Conservation (phyloP, 2,888 invertebrate species). For the Dicyrtomina minuta region DNA sequence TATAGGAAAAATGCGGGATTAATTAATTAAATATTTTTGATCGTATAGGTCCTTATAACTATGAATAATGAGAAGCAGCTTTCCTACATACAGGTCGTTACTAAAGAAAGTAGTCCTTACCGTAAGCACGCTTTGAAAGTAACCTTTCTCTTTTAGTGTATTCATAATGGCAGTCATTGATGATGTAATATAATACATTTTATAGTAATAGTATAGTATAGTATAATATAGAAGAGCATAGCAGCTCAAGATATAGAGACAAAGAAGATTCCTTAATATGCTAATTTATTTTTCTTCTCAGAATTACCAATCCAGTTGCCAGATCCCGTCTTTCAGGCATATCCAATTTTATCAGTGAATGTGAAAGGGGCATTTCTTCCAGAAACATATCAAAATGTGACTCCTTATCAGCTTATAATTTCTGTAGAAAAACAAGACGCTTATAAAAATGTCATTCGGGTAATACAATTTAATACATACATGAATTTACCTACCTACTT, state of each 20-base stretch:
- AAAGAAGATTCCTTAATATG: too few relatives aligned
- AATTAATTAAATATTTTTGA: too few relatives aligned
- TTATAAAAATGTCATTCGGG: constrained; percentile 32
- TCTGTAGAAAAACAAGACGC: constrained; percentile 36
- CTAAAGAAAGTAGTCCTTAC: constrained; percentile 25
- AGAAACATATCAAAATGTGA: constrained; percentile 57
- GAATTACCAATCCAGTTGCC: constrained; percentile 40
- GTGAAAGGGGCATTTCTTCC: constrained; percentile 66
- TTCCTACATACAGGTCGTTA: constrained; percentile 16
- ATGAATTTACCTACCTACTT: too few relatives aligned
- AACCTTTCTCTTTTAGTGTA: background rate
- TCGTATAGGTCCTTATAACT: constrained; percentile 43
- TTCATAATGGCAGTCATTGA: too few relatives aligned
- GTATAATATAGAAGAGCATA: too few relatives aligned
- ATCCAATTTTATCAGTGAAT: constrained; percentile 58
- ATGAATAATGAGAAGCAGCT: constrained; percentile 39
- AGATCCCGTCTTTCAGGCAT: constrained; percentile 35
- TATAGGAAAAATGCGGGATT: too few relatives aligned
- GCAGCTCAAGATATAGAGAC: too few relatives aligned
- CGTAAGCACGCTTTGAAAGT: constrained; percentile 8
- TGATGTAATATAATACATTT: too few relatives aligned
- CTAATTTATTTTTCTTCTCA: constrained; percentile 21
- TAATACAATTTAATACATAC: constrained; percentile 20
- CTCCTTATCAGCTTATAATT: constrained; percentile 38
- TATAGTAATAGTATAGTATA: too few relatives aligned